phyloP scores from a whole-genome alignment of 2,888 invertebrate genomes.

The Nephrotoma appendiculata region DNA sequence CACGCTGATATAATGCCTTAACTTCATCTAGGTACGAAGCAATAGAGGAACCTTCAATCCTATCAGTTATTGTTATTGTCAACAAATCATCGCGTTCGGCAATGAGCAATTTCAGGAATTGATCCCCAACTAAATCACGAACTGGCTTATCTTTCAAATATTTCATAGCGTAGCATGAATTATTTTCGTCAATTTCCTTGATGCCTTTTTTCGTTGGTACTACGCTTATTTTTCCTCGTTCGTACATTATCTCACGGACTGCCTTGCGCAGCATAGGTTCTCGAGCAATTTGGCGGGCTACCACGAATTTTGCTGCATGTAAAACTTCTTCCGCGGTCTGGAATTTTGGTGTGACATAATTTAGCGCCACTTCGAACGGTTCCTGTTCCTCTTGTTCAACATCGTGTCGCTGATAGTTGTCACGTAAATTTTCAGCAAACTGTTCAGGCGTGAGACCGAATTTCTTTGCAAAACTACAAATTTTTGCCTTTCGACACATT shows the following conservation, averaged over 20 bases:
- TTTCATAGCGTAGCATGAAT: constrained; percentile 74
- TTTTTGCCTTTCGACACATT: constrained; percentile 71
- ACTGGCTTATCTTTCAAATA: constrained; percentile 90
- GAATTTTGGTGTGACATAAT: constrained; percentile 54
- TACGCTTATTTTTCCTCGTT: constrained; percentile 70
- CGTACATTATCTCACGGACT: constrained; percentile 74
- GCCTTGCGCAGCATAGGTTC: constrained; percentile 80
- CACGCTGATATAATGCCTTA: constrained; percentile 52
- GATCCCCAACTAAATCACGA: constrained; percentile 72
- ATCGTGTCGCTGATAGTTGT: constrained; percentile 89
- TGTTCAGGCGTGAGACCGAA: constrained; percentile 90
- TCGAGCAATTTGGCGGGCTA: constrained; percentile 82
- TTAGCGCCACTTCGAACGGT: constrained; percentile 67
- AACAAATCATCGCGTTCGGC: constrained; percentile 72
- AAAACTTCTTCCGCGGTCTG: constrained; percentile 65
- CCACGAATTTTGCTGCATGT: constrained; percentile 85
- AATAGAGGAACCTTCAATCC: constrained; percentile 63
- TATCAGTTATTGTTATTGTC: constrained; percentile 55
- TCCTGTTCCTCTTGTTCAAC: constrained; percentile 85
- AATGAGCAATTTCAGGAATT: constrained; percentile 68
- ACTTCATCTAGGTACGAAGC: constrained; percentile 76
- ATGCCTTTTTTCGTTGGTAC: constrained; percentile 79
- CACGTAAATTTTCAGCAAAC: constrained; percentile 90
- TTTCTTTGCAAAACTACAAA: constrained; percentile 71
- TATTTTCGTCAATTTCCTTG: constrained; percentile 92